phyloP scores from a whole-genome alignment of 2,797 vertebrate species.

The Dallia pectoralis region DNA sequence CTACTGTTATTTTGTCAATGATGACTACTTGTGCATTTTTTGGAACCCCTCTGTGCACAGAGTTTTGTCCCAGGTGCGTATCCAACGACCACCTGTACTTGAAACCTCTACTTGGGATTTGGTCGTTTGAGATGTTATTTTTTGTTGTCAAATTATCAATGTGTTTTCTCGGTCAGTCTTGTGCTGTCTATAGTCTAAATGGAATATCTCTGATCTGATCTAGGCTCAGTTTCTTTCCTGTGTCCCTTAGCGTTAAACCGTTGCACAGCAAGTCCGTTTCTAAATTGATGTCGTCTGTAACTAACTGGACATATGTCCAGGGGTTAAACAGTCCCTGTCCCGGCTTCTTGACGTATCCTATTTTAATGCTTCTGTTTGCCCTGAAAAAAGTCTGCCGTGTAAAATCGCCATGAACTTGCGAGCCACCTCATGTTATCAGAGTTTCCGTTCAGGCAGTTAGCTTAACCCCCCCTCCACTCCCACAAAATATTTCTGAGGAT shows the following conservation, averaged over 20 bases:
- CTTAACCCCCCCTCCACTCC: not conserved
- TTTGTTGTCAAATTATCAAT: not conserved
- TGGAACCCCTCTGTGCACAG: too few relatives aligned
- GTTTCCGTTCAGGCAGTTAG: not conserved
- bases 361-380: not conserved
- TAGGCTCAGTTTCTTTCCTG: not conserved
- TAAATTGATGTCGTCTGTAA: constrained; percentile 33
- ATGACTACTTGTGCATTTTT: too few relatives aligned
- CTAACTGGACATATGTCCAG: constrained; percentile 26
- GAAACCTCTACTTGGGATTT: too few relatives aligned
- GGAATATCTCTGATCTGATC: not conserved
- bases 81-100: too few relatives aligned
- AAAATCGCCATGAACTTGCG: not conserved
- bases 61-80: too few relatives aligned
- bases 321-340: constrained; percentile 8
- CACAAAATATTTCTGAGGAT: not conserved
- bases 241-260: not conserved
- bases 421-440: not conserved
- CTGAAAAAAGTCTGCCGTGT: not conserved
- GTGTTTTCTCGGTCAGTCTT: not conserved
- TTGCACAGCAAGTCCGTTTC: not conserved
- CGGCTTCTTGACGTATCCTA: too few relatives aligned
- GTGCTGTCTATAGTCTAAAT: constrained; percentile 11
- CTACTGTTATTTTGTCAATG: too few relatives aligned
- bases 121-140: too few relatives aligned